Evolutionary conservation across 2,888 invertebrate species (phyloP).

Genomic region (Acronicta leporina): DNA sequence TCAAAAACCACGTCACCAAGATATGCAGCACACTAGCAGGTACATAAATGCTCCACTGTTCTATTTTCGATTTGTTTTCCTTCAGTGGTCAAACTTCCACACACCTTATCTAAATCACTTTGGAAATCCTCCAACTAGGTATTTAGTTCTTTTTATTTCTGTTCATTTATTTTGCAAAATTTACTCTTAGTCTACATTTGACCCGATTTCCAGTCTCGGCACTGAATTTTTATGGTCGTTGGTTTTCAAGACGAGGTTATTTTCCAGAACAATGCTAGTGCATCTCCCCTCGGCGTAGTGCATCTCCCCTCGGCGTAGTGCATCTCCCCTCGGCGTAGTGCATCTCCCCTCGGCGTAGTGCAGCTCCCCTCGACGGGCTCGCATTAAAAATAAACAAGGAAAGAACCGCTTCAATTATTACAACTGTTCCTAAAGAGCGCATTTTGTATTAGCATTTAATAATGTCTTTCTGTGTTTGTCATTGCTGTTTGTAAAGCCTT

Average conservation of each 20-base stretch:
- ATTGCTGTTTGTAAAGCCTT: conserved; percentile 32
- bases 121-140: conserved; percentile 68
- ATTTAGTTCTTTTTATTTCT: conserved; percentile 64
- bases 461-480: conserved; percentile 40
- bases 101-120: conserved; percentile 56
- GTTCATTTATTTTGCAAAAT: conserved; percentile 67
- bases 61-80: conserved; percentile 43
- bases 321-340: conserved; percentile 54
- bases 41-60: conserved; percentile 35
- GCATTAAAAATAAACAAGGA: conserved; percentile 62
- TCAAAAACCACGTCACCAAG: conserved; percentile 28
- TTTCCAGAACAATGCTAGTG: conserved; percentile 71
- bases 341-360: conserved; percentile 37
- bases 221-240: conserved; percentile 71
- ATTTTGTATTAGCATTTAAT: conserved; percentile 58
- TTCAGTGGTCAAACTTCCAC: conserved; percentile 47
- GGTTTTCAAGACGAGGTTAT: conserved; percentile 69
- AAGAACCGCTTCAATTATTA: conserved; percentile 63
- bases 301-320: conserved; percentile 42
- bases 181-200: conserved; percentile 62
- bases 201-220: conserved; percentile 63
- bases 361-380: conserved; percentile 48
- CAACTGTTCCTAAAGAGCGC: conserved; percentile 51
- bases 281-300: conserved; percentile 37
- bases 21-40: conserved; percentile 42